phyloP scores from a whole-genome alignment of 2,113 vertebrate species.

The Toxotes jaculatrix region DNA sequence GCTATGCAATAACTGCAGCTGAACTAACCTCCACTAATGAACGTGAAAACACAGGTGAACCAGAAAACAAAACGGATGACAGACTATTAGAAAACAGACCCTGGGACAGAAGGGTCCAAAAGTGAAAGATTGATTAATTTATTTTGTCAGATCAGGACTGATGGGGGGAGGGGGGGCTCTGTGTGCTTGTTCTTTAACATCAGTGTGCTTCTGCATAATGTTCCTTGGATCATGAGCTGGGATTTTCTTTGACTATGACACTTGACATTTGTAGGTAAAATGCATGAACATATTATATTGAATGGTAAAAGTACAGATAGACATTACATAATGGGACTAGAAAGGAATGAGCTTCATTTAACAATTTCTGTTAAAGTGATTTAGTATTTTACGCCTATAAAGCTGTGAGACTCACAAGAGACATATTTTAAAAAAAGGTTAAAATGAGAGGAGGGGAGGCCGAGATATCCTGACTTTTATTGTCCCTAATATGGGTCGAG shows the following conservation, averaged over 20 bases:
- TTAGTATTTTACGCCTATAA: too few relatives aligned
- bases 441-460: too few relatives aligned
- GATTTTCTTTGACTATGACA: background rate
- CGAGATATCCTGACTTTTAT: too few relatives aligned
- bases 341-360: too few relatives aligned
- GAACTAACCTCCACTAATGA: background rate
- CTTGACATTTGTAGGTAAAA: background rate
- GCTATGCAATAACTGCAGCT: background rate
- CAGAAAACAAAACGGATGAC: background rate
- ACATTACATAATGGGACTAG: background rate
- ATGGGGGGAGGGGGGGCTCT: background rate
- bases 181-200: background rate
- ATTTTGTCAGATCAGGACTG: background rate
- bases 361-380: too few relatives aligned
- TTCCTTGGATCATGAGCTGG: too few relatives aligned
- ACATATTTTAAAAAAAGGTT: too few relatives aligned
- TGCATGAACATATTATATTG: background rate
- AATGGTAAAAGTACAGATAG: background rate
- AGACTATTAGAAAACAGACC: background rate
- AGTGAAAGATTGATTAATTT: slow-evolving; percentile 10
- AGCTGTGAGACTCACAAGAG: too few relatives aligned
- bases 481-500: too few relatives aligned
- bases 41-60: background rate
- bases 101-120: background rate
- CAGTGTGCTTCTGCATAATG: background rate